Percentiles rank a stretch among this genome's conserved stretches.
Evolutionary conservation across 37 sponge, comb jelly and placozoan species (phyloP).

Genomic region (Chondrilla cf. caribensis): DNA sequence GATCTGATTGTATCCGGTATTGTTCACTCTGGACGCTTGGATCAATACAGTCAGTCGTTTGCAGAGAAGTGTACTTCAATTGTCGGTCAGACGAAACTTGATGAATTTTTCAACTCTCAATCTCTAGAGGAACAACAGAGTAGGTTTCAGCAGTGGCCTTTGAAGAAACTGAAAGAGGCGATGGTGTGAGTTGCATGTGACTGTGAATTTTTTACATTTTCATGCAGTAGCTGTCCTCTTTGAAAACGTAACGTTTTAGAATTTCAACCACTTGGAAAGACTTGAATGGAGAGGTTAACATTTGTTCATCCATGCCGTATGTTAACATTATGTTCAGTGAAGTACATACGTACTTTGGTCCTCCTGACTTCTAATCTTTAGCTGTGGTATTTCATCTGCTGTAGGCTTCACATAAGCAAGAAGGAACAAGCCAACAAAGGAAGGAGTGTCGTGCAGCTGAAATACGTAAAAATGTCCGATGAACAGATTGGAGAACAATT

Average conservation of each 20-base stretch:
- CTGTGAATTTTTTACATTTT: too few species aligned
- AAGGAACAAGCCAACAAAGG: background rate
- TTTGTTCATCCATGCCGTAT: too few species aligned
- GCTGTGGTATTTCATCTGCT: too few species aligned
- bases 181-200: slow-evolving; percentile 25
- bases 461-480: slow-evolving; percentile 22
- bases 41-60: slow-evolving; percentile 20
- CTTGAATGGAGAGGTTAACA: too few species aligned
- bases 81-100: slow-evolving; percentile 20
- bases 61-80: background rate
- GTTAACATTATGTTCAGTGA: too few species aligned
- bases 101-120: slow-evolving; percentile 30
- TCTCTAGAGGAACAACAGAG: slow-evolving; percentile 49
- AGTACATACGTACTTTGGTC: too few species aligned
- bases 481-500: slow-evolving; percentile 5
- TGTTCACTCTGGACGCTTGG: slow-evolving; percentile 29
- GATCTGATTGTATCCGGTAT: slow-evolving; percentile 28
- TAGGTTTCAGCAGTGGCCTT: slow-evolving; percentile 29
- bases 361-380: too few species aligned
- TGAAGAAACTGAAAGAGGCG: slow-evolving; percentile 23
- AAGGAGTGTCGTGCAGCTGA: slow-evolving; percentile 35
- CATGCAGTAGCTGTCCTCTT: too few species aligned
- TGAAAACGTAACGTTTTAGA: too few species aligned
- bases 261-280: too few species aligned
- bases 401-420: background rate